Conservation (phyloP, 2,113 vertebrate genomes). For the Ginglymostoma cirratum region DNA sequence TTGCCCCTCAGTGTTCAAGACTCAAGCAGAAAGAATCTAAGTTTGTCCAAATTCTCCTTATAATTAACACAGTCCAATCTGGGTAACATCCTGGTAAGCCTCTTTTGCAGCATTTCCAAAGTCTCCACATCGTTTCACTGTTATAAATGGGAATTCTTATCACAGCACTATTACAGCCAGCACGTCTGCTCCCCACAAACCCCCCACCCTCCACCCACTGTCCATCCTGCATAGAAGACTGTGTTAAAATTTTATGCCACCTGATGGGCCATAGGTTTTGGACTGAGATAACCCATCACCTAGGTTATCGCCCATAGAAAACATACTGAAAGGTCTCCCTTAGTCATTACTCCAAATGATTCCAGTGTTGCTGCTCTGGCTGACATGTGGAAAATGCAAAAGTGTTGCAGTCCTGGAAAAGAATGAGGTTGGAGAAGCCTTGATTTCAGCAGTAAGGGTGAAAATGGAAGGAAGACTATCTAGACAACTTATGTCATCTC, state of each 20-base stretch:
- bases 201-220: too few species aligned
- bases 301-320: neutral
- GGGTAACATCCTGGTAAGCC: too few species aligned
- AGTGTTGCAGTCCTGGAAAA: neutral
- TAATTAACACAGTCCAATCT: too few species aligned
- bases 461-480: neutral
- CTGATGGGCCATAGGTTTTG: neutral
- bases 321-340: neutral
- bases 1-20: too few species aligned
- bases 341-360: neutral
- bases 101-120: too few species aligned
- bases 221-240: neutral
- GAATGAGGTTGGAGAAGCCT: neutral
- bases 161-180: too few species aligned
- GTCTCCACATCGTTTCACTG: neutral
- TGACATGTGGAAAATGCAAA: neutral
- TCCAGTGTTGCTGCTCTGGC: neutral
- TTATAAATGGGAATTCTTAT: neutral
- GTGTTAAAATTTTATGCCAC: neutral
- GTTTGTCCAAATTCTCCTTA: too few species aligned
- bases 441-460: neutral
- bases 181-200: too few species aligned
- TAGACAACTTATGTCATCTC: neutral
- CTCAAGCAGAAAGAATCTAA: too few species aligned
- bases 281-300: neutral